Conservation (phyloP, 2,797 vertebrate species). For the Sciurus vulgaris region DNA sequence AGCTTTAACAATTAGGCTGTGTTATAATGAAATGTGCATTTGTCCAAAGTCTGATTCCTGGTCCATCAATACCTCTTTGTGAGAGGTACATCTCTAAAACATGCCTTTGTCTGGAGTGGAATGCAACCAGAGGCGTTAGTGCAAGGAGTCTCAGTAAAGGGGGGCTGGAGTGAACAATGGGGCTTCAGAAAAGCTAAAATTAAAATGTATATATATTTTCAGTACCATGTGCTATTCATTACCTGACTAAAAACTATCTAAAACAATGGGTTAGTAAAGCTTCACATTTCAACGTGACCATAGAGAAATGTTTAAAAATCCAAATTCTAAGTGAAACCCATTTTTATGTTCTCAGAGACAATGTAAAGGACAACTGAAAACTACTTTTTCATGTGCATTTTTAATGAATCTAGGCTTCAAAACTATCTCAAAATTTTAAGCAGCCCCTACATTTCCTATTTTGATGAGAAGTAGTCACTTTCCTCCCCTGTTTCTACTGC, state of each 20-base stretch:
- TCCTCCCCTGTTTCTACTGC: neutral
- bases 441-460: neutral
- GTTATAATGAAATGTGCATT: conserved; percentile 88
- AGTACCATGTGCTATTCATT: conserved; percentile 82
- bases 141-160: conserved; percentile 84
- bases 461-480: neutral
- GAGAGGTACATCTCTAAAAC: conserved; percentile 86
- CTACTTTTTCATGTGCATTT: neutral
- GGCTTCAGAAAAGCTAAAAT: conserved; percentile 82
- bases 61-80: conserved; percentile 91
- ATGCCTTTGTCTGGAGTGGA: conserved; percentile 89
- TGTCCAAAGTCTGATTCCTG: conserved; percentile 88
- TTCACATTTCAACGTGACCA: neutral
- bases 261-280: neutral
- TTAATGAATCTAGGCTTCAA: neutral
- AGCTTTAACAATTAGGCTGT: conserved; percentile 88
- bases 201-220: conserved; percentile 84
- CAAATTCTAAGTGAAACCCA: neutral
- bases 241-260: conserved; percentile 80
- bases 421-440: neutral
- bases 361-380: neutral
- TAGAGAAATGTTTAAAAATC: neutral
- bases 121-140: conserved; percentile 88
- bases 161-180: conserved; percentile 86
- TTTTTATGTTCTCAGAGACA: neutral